Percentiles rank a stretch among this genome's conserved stretches.
phyloP scores from a whole-genome alignment of 2,888 invertebrate species.

The Podotricha telesiphe region DNA sequence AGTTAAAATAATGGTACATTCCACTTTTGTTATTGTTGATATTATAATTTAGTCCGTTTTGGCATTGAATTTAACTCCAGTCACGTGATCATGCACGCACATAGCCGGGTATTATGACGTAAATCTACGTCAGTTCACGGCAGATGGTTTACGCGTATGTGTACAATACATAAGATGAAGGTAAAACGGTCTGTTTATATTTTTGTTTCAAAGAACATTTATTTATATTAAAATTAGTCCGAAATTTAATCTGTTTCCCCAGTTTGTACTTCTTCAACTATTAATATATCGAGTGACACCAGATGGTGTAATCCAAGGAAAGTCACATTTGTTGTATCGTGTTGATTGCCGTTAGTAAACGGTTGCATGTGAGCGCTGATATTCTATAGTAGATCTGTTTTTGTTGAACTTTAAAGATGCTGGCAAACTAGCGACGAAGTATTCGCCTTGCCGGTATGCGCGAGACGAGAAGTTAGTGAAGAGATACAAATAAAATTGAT shows the following conservation, averaged over 20 bases:
- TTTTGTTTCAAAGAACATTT: conserved; percentile 6
- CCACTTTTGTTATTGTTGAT: conserved; percentile 4
- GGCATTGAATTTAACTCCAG: conserved; percentile 13
- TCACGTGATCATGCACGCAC: conserved; percentile 26
- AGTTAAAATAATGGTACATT: too few species aligned
- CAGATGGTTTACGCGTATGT: conserved; percentile 25
- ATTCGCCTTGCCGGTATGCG: too few species aligned
- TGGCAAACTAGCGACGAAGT: too few species aligned
- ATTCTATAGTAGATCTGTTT: too few species aligned
- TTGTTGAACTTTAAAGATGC: too few species aligned
- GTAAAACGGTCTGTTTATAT: conserved; percentile 22
- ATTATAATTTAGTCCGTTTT: conserved; percentile 10
- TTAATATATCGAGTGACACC: too few species aligned
- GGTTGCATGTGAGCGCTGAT: background rate
- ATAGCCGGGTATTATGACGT: conserved; percentile 19
- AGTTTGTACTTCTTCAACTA: background rate
- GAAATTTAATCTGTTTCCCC: background rate
- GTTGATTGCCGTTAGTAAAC: background rate
- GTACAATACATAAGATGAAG: background rate
- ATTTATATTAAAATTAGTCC: background rate
- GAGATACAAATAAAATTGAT: too few species aligned
- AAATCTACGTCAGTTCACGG: conserved; percentile 25
- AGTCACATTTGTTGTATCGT: too few species aligned
- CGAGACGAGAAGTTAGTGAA: too few species aligned
- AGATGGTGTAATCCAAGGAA: too few species aligned